Percentiles rank a stretch among this genome's conserved stretches.
phyloP scores from a whole-genome alignment of 2,797 vertebrate species.

The Lerista edwardsae region DNA sequence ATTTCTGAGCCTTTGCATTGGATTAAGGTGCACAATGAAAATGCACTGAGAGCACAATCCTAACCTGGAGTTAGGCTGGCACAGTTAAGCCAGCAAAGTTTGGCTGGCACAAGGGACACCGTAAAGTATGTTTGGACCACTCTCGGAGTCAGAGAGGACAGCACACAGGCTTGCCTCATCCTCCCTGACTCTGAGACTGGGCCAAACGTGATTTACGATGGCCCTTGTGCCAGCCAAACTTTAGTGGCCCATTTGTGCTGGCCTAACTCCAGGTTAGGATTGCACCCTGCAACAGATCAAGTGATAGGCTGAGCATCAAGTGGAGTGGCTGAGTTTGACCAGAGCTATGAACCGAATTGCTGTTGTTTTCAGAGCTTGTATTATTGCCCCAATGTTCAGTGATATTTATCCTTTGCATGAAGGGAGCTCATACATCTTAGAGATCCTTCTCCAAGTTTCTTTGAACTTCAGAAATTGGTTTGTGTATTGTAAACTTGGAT shows the following conservation, averaged over 20 bases:
- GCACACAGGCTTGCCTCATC: no score
- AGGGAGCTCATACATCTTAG: not conserved
- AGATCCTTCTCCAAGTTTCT: not conserved
- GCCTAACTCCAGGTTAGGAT: no score
- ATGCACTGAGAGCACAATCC: no score
- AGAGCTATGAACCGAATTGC: not conserved
- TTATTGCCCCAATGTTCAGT: not conserved
- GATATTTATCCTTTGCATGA: not conserved
- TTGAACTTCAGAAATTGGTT: not conserved
- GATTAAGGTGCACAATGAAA: slow-evolving; percentile 21
- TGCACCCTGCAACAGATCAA: slow-evolving; percentile 32
- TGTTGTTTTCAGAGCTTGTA: not conserved
- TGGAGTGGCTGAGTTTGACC: not conserved
- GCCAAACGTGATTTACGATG: no score
- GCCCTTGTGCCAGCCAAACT: no score
- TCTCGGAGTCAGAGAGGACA: no score
- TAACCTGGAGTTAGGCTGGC: no score
- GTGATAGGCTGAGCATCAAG: slow-evolving; percentile 12
- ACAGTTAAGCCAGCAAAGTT: no score
- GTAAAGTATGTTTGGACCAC: no score
- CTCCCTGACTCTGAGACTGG: no score
- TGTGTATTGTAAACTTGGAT: not conserved
- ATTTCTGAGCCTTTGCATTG: slow-evolving; percentile 18
- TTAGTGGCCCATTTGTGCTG: no score
- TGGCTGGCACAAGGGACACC: no score